Evolutionary conservation across 2,888 invertebrate genomes (phyloP).

Genomic region (Agapetus fuscipes): DNA sequence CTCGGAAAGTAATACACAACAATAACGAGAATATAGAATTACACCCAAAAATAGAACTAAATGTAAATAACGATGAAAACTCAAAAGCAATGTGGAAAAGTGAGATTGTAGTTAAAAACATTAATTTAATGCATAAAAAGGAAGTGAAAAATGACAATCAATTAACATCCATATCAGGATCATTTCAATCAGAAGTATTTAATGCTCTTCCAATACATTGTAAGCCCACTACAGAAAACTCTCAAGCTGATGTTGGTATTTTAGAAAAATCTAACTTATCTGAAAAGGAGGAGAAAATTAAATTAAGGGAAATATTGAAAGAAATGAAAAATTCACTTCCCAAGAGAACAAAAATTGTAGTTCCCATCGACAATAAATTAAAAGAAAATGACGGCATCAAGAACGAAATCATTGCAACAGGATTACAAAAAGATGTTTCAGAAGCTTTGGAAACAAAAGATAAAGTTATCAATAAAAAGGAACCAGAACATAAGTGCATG

Average conservation of each 20-base stretch:
- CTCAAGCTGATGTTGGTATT: not conserved
- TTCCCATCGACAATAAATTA: not conserved
- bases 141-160: too few species aligned
- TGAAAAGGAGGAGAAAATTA: conserved; percentile 42
- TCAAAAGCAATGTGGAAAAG: not conserved
- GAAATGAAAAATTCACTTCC: conserved; percentile 70
- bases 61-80: not conserved
- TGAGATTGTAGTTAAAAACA: not conserved
- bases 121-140: too few species aligned
- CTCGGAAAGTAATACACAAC: not conserved
- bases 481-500: not conserved
- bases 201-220: conserved; percentile 18
- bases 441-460: not conserved
- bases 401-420: not conserved
- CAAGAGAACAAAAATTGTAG: conserved; percentile 39
- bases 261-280: not conserved
- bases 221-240: not conserved
- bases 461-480: not conserved
- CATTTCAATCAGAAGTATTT: conserved; percentile 19
- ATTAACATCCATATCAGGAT: conserved; percentile 4
- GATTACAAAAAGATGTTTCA: too few species aligned
- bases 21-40: too few species aligned
- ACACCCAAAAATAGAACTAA: too few species aligned
- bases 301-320: conserved; percentile 60
- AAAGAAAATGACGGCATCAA: not conserved